Base-by-base conservation (phyloP, 2,888 invertebrate species). In the Aproaerema taeniolella region DNA sequence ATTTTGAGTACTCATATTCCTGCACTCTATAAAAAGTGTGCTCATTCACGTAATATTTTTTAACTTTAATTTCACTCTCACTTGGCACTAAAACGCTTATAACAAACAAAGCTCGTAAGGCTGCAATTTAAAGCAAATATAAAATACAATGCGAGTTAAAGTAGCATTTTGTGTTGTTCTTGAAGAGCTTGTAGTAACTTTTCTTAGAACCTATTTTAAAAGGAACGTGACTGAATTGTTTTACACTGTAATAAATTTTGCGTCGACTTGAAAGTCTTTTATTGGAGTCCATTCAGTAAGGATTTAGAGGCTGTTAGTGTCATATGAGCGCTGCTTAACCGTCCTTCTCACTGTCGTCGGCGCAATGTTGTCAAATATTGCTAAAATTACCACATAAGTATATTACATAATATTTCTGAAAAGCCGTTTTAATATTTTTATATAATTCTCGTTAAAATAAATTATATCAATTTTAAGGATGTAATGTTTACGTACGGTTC, bases 301-400 rank as follows among this genome's bases (percentile, higher is more conserved):
- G 61, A 69, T 68, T 67, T 67, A 73, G 58, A 43, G 65, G 63
- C 66, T 63, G 63, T 71, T 67, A 64, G 56, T 60, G 63, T 64
- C 66, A 52, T 61, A 64, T 66, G 65, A 62, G 57, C 61, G 58
- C 58, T 64, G 62, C 70, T 66, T 55, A 52, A 57, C 52, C n/a
- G n/a, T n/a, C 56, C 53, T 56, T 52, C 44, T 59, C 52, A 52
- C 44, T 43, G 51, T 51, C 53, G 45, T 37, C 47, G 50, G 46
- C 53, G 64, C 56, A 58, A 68, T 65, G 67, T 65, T 67, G 61
- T 57, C 58, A 64, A 63, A 65, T 67, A 58, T 58, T 63, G 54
- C 60, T 66, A 53, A 64, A 65, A 67, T 67, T 58, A 61, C 52
- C 58, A 61, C 61, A 63, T 62, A n/a, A n/a, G n/a, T n/a, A n/a